Conservation (phyloP, 2,888 invertebrate genomes). For the Idaea biselata region DNA sequence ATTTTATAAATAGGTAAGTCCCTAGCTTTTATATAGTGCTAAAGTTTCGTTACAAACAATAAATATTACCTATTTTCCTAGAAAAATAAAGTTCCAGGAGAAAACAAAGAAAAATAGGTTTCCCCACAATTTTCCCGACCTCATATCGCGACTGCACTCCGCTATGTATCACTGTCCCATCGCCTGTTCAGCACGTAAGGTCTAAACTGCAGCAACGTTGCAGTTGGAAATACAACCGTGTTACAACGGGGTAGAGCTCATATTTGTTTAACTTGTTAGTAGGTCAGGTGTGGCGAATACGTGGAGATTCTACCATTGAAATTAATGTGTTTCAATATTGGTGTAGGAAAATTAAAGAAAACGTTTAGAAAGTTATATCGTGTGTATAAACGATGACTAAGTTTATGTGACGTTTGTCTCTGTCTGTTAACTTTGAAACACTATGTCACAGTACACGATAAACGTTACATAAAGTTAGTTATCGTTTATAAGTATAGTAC, state of each 20-base stretch:
- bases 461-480: no score
- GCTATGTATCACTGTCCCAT: slow-evolving; percentile 34
- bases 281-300: slow-evolving; percentile 31
- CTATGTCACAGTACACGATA: no score
- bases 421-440: no score
- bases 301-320: slow-evolving; percentile 25
- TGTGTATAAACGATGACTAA: not conserved
- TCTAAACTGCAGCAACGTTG: slow-evolving; percentile 11
- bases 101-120: not conserved
- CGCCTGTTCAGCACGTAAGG: slow-evolving; percentile 12
- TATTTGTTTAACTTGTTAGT: slow-evolving; percentile 11
- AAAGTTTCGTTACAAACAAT: not conserved
- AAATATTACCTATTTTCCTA: not conserved
- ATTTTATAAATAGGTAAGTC: no score
- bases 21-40: no score
- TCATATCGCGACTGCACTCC: slow-evolving; percentile 7
- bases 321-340: slow-evolving; percentile 33
- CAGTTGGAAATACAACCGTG: slow-evolving; percentile 20
- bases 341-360: slow-evolving; percentile 7
- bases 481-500: not conserved
- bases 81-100: not conserved
- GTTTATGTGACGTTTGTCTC: no score
- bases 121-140: not conserved
- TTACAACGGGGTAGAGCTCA: slow-evolving; percentile 11
- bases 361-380: not conserved